Evolutionary conservation across 2,888 invertebrate genomes (phyloP).

Genomic region (Cosmopolites sordidus): DNA sequence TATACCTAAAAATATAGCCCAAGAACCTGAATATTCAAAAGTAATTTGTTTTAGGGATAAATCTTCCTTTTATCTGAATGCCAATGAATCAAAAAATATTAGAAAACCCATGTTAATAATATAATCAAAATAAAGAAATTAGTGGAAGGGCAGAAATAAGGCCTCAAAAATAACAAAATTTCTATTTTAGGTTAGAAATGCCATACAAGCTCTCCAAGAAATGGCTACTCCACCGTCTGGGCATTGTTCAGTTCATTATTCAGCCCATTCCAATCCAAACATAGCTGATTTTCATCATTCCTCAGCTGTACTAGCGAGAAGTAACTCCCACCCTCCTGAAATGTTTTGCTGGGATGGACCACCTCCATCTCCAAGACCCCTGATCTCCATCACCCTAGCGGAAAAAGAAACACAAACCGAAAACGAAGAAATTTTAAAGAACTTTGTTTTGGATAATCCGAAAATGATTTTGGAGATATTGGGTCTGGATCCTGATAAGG

Average conservation of each 20-base stretch:
- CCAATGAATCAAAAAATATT: no score
- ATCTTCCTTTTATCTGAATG: no score
- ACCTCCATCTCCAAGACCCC: conserved; percentile 46
- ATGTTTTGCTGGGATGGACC: conserved; percentile 71
- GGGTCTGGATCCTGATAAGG: conserved; percentile 61
- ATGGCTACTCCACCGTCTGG: conserved; percentile 61
- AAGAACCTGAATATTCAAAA: no score
- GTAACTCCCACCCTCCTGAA: conserved; percentile 81
- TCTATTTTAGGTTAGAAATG: conserved; percentile 64
- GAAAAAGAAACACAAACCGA: conserved; percentile 60
- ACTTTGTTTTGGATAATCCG: conserved; percentile 69
- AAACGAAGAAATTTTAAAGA: conserved; percentile 54
- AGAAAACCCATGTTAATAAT: no score
- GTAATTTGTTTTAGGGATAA: no score
- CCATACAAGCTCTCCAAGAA: conserved; percentile 79
- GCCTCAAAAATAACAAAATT: not conserved
- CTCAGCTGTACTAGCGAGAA: conserved; percentile 62
- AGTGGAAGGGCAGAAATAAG: not conserved
- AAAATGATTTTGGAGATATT: conserved; percentile 67
- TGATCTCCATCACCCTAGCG: conserved; percentile 37
- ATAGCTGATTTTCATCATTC: conserved; percentile 45
- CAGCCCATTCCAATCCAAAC: conserved; percentile 80
- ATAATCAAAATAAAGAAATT: not conserved
- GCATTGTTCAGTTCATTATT: conserved; percentile 50
- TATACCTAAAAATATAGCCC: no score